Evolutionary conservation across 2,888 invertebrate genomes (phyloP).

Genomic region (Amblyjoppa proteus): DNA sequence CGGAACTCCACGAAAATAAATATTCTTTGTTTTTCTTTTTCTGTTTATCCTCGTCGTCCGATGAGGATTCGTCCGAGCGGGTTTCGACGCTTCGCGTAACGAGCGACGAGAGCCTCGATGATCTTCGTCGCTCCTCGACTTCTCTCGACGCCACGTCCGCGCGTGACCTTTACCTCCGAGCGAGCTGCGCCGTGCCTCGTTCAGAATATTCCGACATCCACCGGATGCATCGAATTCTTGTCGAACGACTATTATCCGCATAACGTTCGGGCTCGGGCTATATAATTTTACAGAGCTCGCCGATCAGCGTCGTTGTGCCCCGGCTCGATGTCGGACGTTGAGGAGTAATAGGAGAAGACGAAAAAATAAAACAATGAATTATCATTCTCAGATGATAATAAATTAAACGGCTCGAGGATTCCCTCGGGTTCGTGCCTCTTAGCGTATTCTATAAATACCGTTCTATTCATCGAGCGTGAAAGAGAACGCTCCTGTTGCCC

Average conservation of each 20-base stretch:
- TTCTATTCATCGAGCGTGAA: background rate
- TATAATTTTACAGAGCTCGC: constrained; percentile 59
- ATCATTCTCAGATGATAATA: background rate
- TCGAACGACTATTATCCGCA: constrained; percentile 46
- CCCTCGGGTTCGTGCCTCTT: constrained; percentile 16
- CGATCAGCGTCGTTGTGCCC: constrained; percentile 43
- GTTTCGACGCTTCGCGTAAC: constrained; percentile 29
- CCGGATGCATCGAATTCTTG: constrained; percentile 64
- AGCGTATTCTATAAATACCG: constrained; percentile 26
- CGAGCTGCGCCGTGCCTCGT: constrained; percentile 11
- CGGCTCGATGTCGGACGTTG: constrained; percentile 14
- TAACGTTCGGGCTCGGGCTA: constrained; percentile 46
- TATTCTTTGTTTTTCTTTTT: background rate
- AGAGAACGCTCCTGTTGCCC: background rate
- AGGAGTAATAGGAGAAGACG: background rate
- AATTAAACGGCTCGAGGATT: constrained; percentile 5
- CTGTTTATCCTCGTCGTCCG: background rate
- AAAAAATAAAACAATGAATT: background rate
- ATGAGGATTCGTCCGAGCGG: background rate
- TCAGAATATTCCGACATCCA: constrained; percentile 46
- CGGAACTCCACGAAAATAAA: background rate
- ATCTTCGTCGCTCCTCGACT: constrained; percentile 44
- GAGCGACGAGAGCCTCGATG: constrained; percentile 60
- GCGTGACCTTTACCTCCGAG: constrained; percentile 48
- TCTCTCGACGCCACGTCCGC: constrained; percentile 35